Evolutionary conservation across 2,113 vertebrate genomes (phyloP).

Genomic region (Amphiprion ocellaris): DNA sequence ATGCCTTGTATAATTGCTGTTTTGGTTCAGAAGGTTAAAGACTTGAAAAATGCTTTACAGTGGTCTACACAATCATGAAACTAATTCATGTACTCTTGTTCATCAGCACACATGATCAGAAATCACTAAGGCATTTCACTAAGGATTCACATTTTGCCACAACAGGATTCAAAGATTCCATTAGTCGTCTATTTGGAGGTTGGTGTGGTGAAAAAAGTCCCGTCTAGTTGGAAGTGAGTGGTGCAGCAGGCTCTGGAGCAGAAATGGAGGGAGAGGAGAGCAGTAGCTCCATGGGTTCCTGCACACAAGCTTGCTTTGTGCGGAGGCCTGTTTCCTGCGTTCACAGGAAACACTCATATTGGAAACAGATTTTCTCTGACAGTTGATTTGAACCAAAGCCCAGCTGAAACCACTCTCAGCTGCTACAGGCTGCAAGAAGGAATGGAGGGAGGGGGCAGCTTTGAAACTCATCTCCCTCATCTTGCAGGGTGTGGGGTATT

Average conservation of each 20-base stretch:
- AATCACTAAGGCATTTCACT: neutral
- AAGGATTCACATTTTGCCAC: neutral
- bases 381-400: conserved; percentile 74
- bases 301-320: conserved; percentile 84
- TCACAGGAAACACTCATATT: conserved; percentile 89
- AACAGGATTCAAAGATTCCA: neutral
- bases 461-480: conserved; percentile 77
- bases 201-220: neutral
- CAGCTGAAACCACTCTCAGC: conserved; percentile 74
- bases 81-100: neutral
- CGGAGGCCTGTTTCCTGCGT: conserved; percentile 85
- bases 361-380: conserved; percentile 88
- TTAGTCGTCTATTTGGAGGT: neutral
- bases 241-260: conserved; percentile 37
- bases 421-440: conserved; percentile 42
- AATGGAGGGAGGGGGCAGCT: conserved; percentile 51
- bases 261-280: conserved; percentile 62
- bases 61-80: neutral
- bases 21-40: too few species aligned
- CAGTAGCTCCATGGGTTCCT: conserved; percentile 66
- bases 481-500: conserved; percentile 59
- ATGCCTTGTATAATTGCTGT: too few species aligned
- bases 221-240: neutral
- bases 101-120: neutral
- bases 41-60: neutral